Evolutionary conservation across 1,140 invertebrate genomes (phyloP), one percentile per base, ranked within the genome.

Genomic region (Neodiprion pinetum): DNA sequence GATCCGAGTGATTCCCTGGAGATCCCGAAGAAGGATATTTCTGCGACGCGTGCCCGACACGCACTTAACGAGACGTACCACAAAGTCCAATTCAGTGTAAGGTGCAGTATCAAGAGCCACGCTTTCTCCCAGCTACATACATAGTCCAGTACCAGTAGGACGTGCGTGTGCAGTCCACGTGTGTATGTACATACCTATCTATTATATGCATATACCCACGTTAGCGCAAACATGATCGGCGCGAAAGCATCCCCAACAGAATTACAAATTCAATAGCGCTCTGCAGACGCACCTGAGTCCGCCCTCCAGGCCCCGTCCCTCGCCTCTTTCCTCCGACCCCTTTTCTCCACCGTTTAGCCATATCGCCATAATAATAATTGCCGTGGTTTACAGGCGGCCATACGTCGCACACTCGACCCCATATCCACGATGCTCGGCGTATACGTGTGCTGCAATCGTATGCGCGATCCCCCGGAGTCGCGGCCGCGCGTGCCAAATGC

Each of bases 211-310:
- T 40, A 2, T 40, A 40, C 28, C 28, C 77, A 76, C 78, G 72
- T 76, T 77, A 80, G 81, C 80, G 78, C 77, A 79, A 82, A 83
- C 82, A 82, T 83, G 76, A 80, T 82, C 74, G 79, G 75, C 74
- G 76, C 80, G 65, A 69, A 72, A 7, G 68, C 48, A 68, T 48
- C 79, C 78, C 75, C 86, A 85, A 86, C 84, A 80, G 81, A 85
- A 87, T 87, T 85, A 85, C 83, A 83, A 85, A 87, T 87, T 86
- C 83, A 85, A 79, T 79, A 85, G 77, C 70, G 77, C 75, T 73
- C 77, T 66, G 74, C 73, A 67, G 69, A 81, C 80, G 71, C 84
- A 85, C 84, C 85, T 85, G 85, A 84, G 85, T 80, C 84, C 83
- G 77, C 76, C 28, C 73, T 74, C 78, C 61, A 74, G 72, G 72